A percentile compares a stretch with the other conserved stretches of the same genome.
Conservation (phyloP, 2,113 vertebrate species). For the Rhineura floridana region DNA sequence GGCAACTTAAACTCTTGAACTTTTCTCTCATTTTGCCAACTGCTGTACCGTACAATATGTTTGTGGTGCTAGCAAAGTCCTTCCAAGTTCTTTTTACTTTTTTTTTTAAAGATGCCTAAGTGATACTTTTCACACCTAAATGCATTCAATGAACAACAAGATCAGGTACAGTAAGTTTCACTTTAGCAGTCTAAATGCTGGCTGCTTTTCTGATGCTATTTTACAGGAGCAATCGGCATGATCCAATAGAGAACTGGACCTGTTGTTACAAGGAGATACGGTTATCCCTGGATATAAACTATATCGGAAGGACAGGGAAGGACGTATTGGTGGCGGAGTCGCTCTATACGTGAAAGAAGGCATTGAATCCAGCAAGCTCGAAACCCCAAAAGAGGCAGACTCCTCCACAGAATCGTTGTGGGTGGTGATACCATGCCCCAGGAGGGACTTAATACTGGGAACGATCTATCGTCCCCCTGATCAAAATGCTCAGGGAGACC, state of each 20-base stretch:
- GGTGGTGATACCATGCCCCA: too few species aligned
- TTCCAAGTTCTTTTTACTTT: constrained; percentile 49
- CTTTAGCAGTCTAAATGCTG: neutral
- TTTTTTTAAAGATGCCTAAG: constrained; percentile 46
- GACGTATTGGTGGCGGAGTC: too few species aligned
- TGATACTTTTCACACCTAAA: constrained; percentile 45
- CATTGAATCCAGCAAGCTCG: too few species aligned
- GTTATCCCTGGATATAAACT: too few species aligned
- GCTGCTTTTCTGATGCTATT: neutral
- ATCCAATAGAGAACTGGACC: neutral
- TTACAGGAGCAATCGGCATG: neutral
- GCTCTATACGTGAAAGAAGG: too few species aligned
- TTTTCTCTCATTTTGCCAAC: constrained; percentile 50
- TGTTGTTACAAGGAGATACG: neutral
- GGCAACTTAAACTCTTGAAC: constrained; percentile 23
- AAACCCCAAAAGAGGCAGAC: too few species aligned
- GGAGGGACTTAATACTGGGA: too few species aligned
- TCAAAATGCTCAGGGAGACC: too few species aligned
- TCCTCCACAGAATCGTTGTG: too few species aligned
- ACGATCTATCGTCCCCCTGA: too few species aligned
- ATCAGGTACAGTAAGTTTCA: neutral
- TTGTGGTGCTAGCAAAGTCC: neutral
- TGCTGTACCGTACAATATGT: constrained; percentile 1
- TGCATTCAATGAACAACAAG: neutral
- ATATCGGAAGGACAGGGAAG: too few species aligned